These are phyloP conservation scores for Dione vanillae DNA, from an alignment of 2,888 invertebrate species.

Conservation along the genomic window DNA sequence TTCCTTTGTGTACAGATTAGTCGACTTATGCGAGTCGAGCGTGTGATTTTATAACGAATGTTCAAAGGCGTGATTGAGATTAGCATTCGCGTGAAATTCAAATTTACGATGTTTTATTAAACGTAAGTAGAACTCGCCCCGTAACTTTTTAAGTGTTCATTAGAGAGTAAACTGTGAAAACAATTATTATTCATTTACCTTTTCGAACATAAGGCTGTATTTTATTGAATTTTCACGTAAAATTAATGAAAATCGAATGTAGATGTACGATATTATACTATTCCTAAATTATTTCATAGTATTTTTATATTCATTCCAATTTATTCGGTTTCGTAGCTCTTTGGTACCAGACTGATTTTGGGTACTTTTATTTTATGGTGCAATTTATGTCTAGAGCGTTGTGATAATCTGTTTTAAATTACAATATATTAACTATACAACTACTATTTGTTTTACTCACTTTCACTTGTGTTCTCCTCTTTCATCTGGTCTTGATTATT, in stretches of 20 bases:
- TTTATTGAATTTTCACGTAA: conserved; percentile 73
- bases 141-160: conserved; percentile 80
- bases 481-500: neutral
- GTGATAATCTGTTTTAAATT: conserved; percentile 84
- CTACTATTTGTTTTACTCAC: conserved; percentile 51
- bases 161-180: conserved; percentile 78
- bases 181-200: conserved; percentile 71
- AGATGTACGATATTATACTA: conserved; percentile 64
- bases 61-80: conserved; percentile 68
- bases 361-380: conserved; percentile 84
- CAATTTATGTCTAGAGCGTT: conserved; percentile 84
- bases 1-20: conserved; percentile 70
- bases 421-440: conserved; percentile 75
- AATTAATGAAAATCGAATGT: conserved; percentile 66
- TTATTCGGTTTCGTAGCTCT: conserved; percentile 76
- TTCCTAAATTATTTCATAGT: conserved; percentile 83
- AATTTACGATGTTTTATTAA: conserved; percentile 59
- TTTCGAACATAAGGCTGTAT: conserved; percentile 74
- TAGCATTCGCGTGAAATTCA: conserved; percentile 64
- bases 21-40: conserved; percentile 49
- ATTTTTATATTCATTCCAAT: conserved; percentile 83
- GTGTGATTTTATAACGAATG: conserved; percentile 75
- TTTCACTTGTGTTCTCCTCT: no score
- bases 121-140: conserved; percentile 69
- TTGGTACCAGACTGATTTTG: conserved; percentile 84